Conservation (phyloP, 1,140 invertebrate species). For the Alviniconcha marisindica region DNA sequence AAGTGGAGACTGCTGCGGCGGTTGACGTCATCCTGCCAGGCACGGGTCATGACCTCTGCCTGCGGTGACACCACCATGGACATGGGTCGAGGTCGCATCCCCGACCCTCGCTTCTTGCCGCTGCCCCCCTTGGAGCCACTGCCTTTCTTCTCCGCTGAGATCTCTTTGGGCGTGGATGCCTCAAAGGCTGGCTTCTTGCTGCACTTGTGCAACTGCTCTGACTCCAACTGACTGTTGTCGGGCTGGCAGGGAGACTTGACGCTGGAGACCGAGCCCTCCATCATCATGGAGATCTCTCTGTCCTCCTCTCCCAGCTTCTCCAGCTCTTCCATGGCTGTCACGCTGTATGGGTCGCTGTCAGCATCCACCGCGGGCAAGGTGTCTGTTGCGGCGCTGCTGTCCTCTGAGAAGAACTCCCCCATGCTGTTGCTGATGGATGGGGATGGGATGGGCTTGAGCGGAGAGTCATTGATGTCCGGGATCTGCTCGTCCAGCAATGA, state of each 20-base stretch:
- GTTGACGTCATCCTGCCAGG: conserved; percentile 56
- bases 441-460: neutral
- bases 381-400: neutral
- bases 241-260: too few relatives aligned
- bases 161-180: neutral
- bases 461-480: neutral
- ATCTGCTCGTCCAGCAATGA: neutral
- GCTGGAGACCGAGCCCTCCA: too few relatives aligned
- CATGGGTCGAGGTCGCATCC: conserved; percentile 54
- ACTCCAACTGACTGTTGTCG: too few relatives aligned
- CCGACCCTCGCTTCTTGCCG: conserved; percentile 36
- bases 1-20: conserved; percentile 53
- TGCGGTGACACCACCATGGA: conserved; percentile 63
- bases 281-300: neutral
- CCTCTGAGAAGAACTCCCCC: neutral
- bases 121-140: neutral
- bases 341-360: conserved; percentile 69
- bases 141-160: conserved; percentile 24
- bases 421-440: neutral
- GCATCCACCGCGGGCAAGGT: conserved; percentile 19
- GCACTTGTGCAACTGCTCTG: too few relatives aligned
- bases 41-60: conserved; percentile 40
- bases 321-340: conserved; percentile 72
- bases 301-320: conserved; percentile 60
- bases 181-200: neutral